These are phyloP conservation scores for Pithys albifrons DNA, from an alignment of 2,113 vertebrate genomes.

Conservation along the genomic window DNA sequence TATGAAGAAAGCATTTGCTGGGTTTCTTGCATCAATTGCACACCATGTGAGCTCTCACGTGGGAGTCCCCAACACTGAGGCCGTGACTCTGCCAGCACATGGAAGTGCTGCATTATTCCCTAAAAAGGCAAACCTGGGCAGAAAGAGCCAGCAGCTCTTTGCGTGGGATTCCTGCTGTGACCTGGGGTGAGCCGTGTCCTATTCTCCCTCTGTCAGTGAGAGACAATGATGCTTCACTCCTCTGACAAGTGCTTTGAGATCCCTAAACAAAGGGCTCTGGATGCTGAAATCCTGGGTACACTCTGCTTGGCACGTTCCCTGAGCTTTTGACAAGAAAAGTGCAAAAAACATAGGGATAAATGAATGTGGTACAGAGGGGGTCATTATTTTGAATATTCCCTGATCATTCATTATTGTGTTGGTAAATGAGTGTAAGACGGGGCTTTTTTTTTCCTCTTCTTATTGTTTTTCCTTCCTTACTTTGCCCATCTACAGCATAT, in stretches of 20 bases:
- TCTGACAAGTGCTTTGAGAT: not conserved
- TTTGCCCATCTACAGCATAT: not conserved
- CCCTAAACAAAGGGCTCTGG: not conserved
- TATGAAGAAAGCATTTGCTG: not conserved
- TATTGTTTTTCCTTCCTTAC: not conserved
- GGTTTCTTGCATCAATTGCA: not conserved
- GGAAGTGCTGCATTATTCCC: not conserved
- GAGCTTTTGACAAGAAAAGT: not conserved
- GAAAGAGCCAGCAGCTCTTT: not conserved
- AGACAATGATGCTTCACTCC: not conserved
- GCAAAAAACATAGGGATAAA: not conserved
- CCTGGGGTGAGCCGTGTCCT: not conserved
- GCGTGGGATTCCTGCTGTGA: not conserved
- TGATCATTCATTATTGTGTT: not conserved
- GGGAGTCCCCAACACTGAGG: not conserved
- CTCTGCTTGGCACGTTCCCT: not conserved
- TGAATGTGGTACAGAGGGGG: fast-evolving
- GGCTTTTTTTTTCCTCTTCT: not conserved
- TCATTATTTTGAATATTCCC: not conserved
- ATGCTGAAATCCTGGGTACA: not conserved
- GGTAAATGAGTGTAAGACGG: not conserved
- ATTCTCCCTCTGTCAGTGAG: not conserved
- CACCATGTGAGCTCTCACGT: not conserved
- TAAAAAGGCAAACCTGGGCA: not conserved
- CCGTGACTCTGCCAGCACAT: not conserved